These are phyloP conservation scores for Anthopleura sola DNA, from an alignment of 64 coral and sea anemone genomes.

Conservation along the genomic window DNA sequence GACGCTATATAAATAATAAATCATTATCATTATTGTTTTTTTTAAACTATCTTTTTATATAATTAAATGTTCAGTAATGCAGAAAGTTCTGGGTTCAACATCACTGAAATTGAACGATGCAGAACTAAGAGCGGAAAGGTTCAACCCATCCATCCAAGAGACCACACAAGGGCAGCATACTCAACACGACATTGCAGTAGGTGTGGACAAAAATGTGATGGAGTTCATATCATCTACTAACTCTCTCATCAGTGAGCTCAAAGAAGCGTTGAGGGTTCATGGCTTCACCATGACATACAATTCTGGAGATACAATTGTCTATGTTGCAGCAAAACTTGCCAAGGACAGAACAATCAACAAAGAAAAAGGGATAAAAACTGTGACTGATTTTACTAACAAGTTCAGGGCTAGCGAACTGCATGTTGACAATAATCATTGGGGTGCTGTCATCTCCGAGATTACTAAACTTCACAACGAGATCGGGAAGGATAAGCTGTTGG, in stretches of 20 bases:
- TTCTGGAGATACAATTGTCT: background rate
- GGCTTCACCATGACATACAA: background rate
- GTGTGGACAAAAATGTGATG: constrained; percentile 14
- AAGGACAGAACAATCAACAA: background rate
- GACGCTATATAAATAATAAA: too few species aligned
- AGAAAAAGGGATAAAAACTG: background rate
- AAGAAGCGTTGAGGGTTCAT: background rate
- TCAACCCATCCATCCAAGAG: background rate
- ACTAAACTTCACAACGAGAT: background rate
- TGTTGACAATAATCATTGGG: background rate
- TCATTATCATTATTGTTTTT: too few species aligned
- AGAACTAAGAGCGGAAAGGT: background rate
- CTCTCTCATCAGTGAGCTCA: background rate
- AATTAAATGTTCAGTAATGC: background rate
- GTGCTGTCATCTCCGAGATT: background rate
- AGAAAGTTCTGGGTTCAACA: background rate
- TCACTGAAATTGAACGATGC: background rate
- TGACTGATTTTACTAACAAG: background rate
- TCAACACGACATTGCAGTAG: background rate
- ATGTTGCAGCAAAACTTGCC: background rate
- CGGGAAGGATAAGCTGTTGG: background rate
- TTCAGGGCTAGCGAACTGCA: background rate
- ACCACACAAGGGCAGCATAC: background rate
- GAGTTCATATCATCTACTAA: background rate
- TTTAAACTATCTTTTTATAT: too few species aligned